Evolutionary conservation across 2,797 vertebrate genomes (phyloP).

Genomic region (Thalassophryne amazonica): DNA sequence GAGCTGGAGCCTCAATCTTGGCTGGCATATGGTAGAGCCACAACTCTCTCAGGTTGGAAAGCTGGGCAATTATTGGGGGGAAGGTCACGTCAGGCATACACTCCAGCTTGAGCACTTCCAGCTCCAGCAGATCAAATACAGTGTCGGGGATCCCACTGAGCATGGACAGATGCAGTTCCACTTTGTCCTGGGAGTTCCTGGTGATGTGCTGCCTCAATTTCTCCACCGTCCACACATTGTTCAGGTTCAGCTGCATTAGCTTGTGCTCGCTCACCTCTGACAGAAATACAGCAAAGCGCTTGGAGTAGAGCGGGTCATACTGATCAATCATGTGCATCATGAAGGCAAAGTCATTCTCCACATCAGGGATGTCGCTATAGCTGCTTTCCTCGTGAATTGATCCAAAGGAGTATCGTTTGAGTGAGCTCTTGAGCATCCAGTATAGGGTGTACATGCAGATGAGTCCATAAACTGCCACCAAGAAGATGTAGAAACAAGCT

Average conservation of each 20-base stretch:
- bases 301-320: constrained; percentile 96
- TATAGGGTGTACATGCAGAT: constrained; percentile 97
- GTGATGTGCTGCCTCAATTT: constrained; percentile 95
- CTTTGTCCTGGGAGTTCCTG: constrained; percentile 94
- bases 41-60: constrained; percentile 90
- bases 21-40: constrained; percentile 98
- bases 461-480: constrained; percentile 92
- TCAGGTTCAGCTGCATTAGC: constrained; percentile 94
- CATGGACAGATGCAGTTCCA: constrained; percentile 98
- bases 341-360: constrained; percentile 98
- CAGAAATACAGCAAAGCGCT: constrained; percentile 95
- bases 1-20: constrained; percentile 95
- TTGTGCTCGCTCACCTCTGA: constrained; percentile 99
- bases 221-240: constrained; percentile 97
- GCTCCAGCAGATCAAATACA: constrained; percentile 92
- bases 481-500: constrained; percentile 95
- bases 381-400: constrained; percentile 97
- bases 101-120: constrained; percentile 96
- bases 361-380: constrained; percentile 96
- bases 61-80: constrained; percentile 95
- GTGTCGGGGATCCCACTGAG: constrained; percentile 96
- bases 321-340: constrained; percentile 98
- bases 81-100: constrained; percentile 97
- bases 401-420: constrained; percentile 97
- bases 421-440: constrained; percentile 95